Evolutionary conservation across 1,140 invertebrate species (phyloP).

Genomic region (Pygmarrhopalites habei): DNA sequence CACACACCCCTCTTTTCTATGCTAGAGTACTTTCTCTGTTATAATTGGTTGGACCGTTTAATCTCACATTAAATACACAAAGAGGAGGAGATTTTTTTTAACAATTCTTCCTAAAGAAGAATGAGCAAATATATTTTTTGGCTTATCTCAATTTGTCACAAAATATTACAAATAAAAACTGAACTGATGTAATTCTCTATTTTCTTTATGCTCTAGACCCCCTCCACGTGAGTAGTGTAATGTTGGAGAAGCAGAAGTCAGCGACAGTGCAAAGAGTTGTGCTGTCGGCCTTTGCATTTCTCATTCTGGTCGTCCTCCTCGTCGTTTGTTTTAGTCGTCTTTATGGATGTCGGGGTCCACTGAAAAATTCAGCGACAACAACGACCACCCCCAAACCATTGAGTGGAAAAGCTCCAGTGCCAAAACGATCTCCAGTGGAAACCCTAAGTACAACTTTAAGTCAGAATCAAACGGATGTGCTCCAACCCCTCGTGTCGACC

Average conservation of each 20-base stretch:
- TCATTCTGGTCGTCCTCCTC: constrained; percentile 16
- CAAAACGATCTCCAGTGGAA: constrained; percentile 14
- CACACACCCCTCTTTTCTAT: no score
- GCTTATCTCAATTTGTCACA: no score
- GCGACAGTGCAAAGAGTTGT: constrained; percentile 22
- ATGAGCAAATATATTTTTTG: no score
- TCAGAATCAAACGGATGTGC: constrained; percentile 11
- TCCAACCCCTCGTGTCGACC: constrained; percentile 15
- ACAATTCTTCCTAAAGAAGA: no score
- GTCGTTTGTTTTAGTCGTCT: constrained; percentile 12
- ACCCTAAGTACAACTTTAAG: constrained; percentile 16
- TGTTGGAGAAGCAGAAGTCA: constrained; percentile 10
- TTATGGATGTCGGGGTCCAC: constrained; percentile 19
- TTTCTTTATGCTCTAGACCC: constrained; percentile 16
- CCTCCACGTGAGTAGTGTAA: neutral
- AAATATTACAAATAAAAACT: no score
- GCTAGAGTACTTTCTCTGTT: no score
- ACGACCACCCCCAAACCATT: neutral
- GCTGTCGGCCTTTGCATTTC: constrained; percentile 24
- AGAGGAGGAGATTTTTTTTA: no score
- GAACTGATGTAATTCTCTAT: neutral
- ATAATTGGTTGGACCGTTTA: no score
- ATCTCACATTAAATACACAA: no score
- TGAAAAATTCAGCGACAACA: constrained; percentile 8
- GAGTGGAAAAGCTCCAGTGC: constrained; percentile 6